Conservation (phyloP, 2,888 invertebrate genomes). For the Eremobia ochroleuca region DNA sequence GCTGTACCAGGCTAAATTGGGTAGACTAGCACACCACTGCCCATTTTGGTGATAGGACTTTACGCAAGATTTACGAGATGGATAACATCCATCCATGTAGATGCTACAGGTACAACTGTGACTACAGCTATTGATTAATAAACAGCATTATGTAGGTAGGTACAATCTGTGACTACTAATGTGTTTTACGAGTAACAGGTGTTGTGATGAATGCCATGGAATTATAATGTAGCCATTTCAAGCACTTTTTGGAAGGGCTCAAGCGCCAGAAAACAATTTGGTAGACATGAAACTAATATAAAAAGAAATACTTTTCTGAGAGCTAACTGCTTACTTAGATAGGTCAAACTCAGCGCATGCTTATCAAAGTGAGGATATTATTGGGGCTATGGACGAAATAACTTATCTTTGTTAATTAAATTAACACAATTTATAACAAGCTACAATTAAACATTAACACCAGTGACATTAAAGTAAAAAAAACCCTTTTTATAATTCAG, state of each 20-base stretch:
- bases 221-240: neutral
- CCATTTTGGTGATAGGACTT: neutral
- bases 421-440: neutral
- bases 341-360: no score
- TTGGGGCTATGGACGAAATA: neutral
- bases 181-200: conserved; percentile 28
- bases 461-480: neutral
- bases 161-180: conserved; percentile 41
- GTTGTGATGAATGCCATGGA: conserved; percentile 26
- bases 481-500: conserved; percentile 42
- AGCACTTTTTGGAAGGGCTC: neutral
- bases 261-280: neutral
- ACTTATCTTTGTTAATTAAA: neutral
- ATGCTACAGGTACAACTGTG: conserved; percentile 2
- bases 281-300: neutral
- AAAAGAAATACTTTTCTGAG: neutral
- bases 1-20: neutral
- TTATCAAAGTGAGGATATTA: no score
- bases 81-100: conserved; percentile 1
- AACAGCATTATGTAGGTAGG: conserved; percentile 21
- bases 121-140: conserved; percentile 29
- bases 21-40: conserved; percentile 4
- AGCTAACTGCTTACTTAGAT: neutral
- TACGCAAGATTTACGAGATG: conserved; percentile 32
- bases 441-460: neutral